These are phyloP conservation scores for Gnathonemus echidnorhynchus DNA, from an alignment of 2,113 vertebrate genomes.

Conservation along the genomic window DNA sequence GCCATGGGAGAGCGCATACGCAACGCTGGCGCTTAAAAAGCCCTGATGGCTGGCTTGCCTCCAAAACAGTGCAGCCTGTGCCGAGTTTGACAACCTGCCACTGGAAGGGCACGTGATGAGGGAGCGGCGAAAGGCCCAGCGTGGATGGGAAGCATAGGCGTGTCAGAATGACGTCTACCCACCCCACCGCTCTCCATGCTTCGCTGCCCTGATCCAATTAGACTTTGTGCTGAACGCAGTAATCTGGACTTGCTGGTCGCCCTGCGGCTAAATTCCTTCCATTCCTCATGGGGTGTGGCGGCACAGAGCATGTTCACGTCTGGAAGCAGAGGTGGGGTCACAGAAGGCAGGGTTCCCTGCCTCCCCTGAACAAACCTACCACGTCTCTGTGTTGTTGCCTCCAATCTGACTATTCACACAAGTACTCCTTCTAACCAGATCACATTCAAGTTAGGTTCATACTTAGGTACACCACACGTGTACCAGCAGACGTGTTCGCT, in stretches of 20 bases:
- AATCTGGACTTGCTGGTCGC: conserved; percentile 43
- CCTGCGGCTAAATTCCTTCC: conserved; percentile 54
- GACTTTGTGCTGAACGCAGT: conserved; percentile 49
- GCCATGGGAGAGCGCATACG: not conserved
- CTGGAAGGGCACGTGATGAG: not conserved
- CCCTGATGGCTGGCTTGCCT: not conserved
- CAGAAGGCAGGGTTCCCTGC: not conserved
- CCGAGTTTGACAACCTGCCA: not conserved
- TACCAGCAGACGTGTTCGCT: no score
- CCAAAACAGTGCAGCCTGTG: not conserved
- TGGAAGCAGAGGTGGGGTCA: not conserved
- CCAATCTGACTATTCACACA: not conserved
- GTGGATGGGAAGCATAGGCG: not conserved
- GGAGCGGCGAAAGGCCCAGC: not conserved
- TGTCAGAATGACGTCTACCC: conserved; percentile 9
- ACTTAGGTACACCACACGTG: no score
- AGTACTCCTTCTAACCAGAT: not conserved
- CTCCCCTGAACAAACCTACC: not conserved
- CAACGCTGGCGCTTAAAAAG: not conserved
- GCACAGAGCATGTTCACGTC: not conserved
- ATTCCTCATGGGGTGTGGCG: conserved; percentile 41
- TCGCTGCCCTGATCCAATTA: conserved; percentile 64
- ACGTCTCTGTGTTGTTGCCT: not conserved
- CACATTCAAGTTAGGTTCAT: not conserved
- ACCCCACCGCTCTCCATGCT: conserved; percentile 37